Evolutionary conservation across 2,888 invertebrate species (phyloP).

Genomic region (Cosmia trapezina): DNA sequence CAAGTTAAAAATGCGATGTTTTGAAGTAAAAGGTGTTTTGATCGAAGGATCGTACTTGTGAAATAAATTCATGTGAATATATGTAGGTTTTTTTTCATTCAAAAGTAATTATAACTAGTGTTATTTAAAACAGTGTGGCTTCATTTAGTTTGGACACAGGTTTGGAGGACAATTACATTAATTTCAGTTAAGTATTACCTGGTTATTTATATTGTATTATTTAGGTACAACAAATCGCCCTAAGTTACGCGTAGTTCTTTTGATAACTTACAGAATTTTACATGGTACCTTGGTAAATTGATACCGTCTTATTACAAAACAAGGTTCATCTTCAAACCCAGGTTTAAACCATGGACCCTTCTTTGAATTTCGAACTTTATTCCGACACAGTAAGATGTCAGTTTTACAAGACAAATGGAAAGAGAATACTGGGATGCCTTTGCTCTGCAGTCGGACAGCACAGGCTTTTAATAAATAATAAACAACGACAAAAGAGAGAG

Average conservation of each 20-base stretch:
- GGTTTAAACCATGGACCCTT: too few species aligned
- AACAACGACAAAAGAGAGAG: neutral
- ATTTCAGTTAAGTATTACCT: neutral
- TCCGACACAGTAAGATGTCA: too few species aligned
- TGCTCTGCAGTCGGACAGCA: too few species aligned
- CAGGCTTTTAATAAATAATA: neutral
- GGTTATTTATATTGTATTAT: neutral
- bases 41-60: neutral
- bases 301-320: too few species aligned
- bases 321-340: too few species aligned
- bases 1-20: neutral
- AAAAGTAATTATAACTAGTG: neutral
- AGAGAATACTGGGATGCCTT: too few species aligned
- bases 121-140: neutral
- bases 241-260: too few species aligned
- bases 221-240: too few species aligned
- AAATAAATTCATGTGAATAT: neutral
- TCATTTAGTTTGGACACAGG: neutral
- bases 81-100: neutral
- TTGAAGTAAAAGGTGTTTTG: constrained; percentile 18
- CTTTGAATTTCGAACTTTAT: too few species aligned
- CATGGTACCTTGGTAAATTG: too few species aligned
- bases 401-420: too few species aligned
- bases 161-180: neutral
- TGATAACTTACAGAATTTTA: too few species aligned